phyloP scores from a whole-genome alignment of 2,888 invertebrate species.

The Drosophila heteroneura region DNA sequence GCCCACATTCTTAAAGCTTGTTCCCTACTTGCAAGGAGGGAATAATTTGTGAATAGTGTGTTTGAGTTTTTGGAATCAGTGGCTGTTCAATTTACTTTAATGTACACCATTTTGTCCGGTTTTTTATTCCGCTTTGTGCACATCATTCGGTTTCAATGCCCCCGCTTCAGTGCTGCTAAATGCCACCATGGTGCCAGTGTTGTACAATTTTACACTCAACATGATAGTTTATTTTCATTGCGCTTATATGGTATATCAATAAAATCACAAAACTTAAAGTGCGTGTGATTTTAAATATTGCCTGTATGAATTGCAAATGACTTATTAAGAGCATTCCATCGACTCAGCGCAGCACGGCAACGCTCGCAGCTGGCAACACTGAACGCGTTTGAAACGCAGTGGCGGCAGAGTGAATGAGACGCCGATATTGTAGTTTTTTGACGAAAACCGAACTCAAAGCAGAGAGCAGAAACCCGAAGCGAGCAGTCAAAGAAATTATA shows the following conservation, averaged over 20 bases:
- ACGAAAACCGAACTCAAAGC: slow-evolving; percentile 80
- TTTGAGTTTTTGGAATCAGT: slow-evolving; percentile 16
- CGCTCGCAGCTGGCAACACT: slow-evolving; percentile 58
- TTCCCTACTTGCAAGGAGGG: neutral
- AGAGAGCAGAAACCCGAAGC: slow-evolving; percentile 79
- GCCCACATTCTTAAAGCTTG: slow-evolving; percentile 3
- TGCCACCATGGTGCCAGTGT: slow-evolving; percentile 33
- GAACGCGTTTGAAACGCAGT: slow-evolving; percentile 14
- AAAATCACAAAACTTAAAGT: neutral
- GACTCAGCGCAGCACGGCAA: neutral
- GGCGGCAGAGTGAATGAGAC: slow-evolving; percentile 59
- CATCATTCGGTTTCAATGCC: slow-evolving; percentile 71
- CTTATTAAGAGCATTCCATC: slow-evolving; percentile 15
- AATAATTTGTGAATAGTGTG: slow-evolving; percentile 27
- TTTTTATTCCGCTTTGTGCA: slow-evolving; percentile 66
- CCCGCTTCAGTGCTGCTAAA: slow-evolving; percentile 65
- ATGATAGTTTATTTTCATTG: slow-evolving; percentile 9
- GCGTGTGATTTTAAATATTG: neutral
- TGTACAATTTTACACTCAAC: slow-evolving; percentile 12
- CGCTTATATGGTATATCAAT: slow-evolving; percentile 11
- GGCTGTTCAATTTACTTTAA: slow-evolving; percentile 28
- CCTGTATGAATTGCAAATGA: neutral
- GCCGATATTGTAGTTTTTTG: slow-evolving; percentile 48
- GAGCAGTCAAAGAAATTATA: slow-evolving; percentile 77
- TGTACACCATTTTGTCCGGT: slow-evolving; percentile 82